phyloP scores from a whole-genome alignment of 92 coral and sea anemone genomes.

The Scolanthus callimorphus region DNA sequence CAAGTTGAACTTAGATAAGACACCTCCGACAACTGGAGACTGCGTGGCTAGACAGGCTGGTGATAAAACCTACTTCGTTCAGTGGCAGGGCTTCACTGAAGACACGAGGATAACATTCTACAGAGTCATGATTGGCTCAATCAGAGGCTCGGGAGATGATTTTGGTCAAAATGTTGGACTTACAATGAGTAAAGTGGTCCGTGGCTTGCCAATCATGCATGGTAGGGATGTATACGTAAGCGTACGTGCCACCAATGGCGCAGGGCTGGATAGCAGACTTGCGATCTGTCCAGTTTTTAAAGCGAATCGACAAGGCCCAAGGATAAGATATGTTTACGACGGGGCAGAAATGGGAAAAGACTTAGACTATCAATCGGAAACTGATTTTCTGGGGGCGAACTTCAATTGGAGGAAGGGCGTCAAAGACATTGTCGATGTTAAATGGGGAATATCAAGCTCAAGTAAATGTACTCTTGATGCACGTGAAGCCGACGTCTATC shows the following conservation, averaged over 20 bases:
- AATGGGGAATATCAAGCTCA: conserved; percentile 83
- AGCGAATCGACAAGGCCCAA: conserved; percentile 72
- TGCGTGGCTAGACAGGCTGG: conserved; percentile 86
- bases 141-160: conserved; percentile 82
- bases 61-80: conserved; percentile 72
- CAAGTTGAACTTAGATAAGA: conserved; percentile 60
- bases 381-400: conserved; percentile 61
- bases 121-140: conserved; percentile 74
- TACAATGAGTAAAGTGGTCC: conserved; percentile 55
- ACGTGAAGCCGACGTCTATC: conserved; percentile 63
- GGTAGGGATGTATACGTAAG: conserved; percentile 73
- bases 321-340: conserved; percentile 70
- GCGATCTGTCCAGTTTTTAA: conserved; percentile 63
- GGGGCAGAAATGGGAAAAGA: conserved; percentile 54
- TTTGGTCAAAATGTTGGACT: conserved; percentile 62
- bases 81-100: conserved; percentile 84
- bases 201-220: conserved; percentile 63
- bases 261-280: conserved; percentile 68
- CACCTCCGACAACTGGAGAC: conserved; percentile 74
- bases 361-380: conserved; percentile 69
- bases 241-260: conserved; percentile 78
- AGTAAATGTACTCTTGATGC: conserved; percentile 66
- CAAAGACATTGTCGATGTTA: conserved; percentile 47
- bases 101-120: conserved; percentile 69
- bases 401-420: conserved; percentile 48